Conservation (phyloP, 2,113 vertebrate species). For the Oncorhynchus gorbuscha region DNA sequence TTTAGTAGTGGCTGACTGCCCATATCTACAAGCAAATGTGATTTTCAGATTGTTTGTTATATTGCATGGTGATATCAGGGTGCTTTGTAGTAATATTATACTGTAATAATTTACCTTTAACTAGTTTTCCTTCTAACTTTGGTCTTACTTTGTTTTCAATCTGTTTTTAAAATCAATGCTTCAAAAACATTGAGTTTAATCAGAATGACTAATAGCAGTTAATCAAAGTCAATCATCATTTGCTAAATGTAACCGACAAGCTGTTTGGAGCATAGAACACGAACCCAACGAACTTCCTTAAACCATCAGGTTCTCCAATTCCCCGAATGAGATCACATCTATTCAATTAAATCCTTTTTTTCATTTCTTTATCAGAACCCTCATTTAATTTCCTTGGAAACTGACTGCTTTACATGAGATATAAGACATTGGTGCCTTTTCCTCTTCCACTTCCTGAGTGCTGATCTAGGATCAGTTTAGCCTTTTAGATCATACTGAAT, state of each 20-base stretch:
- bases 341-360: constrained; percentile 20
- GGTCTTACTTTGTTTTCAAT: background rate
- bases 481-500: too few species aligned
- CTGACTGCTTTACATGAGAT: too few species aligned
- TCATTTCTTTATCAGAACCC: too few species aligned
- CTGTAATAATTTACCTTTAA: too few species aligned
- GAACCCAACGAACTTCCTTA: background rate
- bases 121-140: too few species aligned
- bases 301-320: constrained; percentile 1
- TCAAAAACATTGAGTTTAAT: background rate
- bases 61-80: too few species aligned
- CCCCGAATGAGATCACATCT: constrained; percentile 14
- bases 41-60: too few species aligned
- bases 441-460: too few species aligned
- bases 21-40: too few species aligned
- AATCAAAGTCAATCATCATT: background rate
- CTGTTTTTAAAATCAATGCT: background rate
- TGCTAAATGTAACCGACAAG: background rate
- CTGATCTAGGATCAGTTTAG: too few species aligned
- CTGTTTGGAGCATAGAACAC: constrained; percentile 1
- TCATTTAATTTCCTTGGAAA: too few species aligned
- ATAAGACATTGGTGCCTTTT: background rate
- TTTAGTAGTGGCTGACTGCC: background rate
- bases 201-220: background rate
- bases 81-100: too few species aligned